Base-by-base conservation (phyloP, 1,140 invertebrate genomes). In the Vanessa tameamea region DNA sequence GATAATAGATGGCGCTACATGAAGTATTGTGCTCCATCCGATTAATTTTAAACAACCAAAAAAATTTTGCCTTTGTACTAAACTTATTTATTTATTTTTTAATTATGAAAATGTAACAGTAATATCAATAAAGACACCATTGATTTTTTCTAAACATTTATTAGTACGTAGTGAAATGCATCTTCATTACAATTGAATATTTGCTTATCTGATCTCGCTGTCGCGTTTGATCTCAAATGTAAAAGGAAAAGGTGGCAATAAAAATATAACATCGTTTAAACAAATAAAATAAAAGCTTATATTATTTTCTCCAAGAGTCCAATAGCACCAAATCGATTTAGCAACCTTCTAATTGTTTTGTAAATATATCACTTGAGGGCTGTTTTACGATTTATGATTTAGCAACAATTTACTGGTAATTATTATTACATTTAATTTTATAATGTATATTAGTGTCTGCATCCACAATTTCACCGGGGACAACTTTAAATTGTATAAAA, bases 151-250 rank as follows among this genome's bases (percentile, higher is more conserved):
- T 9, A 43, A 43, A 43, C 37, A 43, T 43, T 26, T 57, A 57
- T 9, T 57, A 23, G 53, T 43, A 43, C 20, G 74, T 73, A 73
- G 75, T 69, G 75, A 73, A 77, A 77, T 77, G 75, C 71, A 61
- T 66, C 67, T 73, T 77, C 61, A 64, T 48, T 67, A 5, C 12
- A n/a, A 50, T 59, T 31, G 47, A 20, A 5, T n/a, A 48, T 57
- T 47, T 47, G 4, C 43, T 80, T 84, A 82, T 16, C 61, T 63
- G 76, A 81, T 77, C 79, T 80, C 81, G 80, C 78, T 80, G 69
- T 75, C 67, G 69, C 31, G 76, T 26, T 61, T 37, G 71, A 57
- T 68, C 47, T 59, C 37, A 63, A 66, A 63, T 51, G 59, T 37
- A 43, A 61, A 61, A 20, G 20, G 20, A 31, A 31, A 31, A 37